phyloP scores from a whole-genome alignment of 2,113 vertebrate genomes.

The Thunnus maccoyii region DNA sequence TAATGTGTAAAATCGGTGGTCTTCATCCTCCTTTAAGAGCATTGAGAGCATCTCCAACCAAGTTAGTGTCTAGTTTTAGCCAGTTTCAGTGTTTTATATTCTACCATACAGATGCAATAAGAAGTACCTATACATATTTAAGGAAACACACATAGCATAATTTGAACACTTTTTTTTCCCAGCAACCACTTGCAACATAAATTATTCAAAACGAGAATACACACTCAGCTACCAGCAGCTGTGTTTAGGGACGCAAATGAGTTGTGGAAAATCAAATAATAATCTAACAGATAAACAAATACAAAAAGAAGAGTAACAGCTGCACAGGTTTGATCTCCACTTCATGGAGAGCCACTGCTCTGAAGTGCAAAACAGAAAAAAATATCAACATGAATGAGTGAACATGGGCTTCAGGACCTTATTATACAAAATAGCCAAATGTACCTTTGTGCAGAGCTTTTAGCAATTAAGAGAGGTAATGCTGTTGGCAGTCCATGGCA shows the following conservation, averaged over 20 bases:
- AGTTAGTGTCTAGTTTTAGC: too few species aligned
- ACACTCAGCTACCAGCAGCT: not conserved
- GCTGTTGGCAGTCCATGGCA: conserved; percentile 28
- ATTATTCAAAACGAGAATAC: not conserved
- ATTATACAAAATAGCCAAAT: conserved; percentile 1
- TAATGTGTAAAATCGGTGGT: not conserved
- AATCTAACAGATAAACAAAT: conserved; percentile 8
- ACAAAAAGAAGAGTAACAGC: not conserved
- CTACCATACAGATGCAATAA: not conserved
- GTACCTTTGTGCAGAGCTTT: conserved; percentile 12
- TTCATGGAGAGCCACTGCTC: not conserved
- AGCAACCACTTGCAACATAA: not conserved
- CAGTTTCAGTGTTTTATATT: not conserved
- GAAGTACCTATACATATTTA: not conserved
- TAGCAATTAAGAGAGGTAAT: conserved; percentile 21
- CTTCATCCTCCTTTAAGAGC: not conserved
- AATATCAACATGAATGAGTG: not conserved
- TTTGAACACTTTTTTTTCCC: not conserved
- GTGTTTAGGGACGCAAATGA: conserved; percentile 11
- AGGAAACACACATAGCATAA: not conserved
- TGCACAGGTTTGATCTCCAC: conserved; percentile 26
- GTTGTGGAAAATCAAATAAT: conserved; percentile 16
- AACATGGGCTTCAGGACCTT: not conserved
- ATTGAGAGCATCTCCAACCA: too few species aligned
- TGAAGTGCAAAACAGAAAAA: conserved; percentile 28